Conservation (phyloP, 2,797 vertebrate genomes). For the Menidia menidia region DNA sequence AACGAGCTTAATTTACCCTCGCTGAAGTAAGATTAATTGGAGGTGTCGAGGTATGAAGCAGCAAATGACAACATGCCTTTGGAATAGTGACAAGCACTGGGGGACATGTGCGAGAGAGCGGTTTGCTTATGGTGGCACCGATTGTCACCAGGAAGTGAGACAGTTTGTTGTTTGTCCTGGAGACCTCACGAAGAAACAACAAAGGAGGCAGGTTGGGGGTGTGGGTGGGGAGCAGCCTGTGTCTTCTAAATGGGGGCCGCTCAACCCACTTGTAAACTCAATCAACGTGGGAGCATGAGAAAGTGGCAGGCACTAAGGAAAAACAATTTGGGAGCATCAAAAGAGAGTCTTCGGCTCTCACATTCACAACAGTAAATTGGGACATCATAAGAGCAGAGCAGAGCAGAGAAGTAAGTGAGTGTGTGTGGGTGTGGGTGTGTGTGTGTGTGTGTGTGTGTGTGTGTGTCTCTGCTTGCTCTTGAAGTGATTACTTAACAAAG, state of each 20-base stretch:
- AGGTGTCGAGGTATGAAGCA: slow-evolving; percentile 80
- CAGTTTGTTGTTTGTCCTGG: slow-evolving; percentile 47
- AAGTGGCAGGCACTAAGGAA: slow-evolving; percentile 59
- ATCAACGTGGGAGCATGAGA: slow-evolving; percentile 65
- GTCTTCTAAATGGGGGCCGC: slow-evolving; percentile 46
- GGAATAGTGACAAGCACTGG: slow-evolving; percentile 73
- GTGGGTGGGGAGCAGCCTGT: not conserved
- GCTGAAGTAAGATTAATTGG: slow-evolving; percentile 82
- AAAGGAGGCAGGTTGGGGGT: not conserved
- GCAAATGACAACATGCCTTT: slow-evolving; percentile 78
- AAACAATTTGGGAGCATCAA: slow-evolving; percentile 70
- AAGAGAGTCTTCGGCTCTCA: slow-evolving; percentile 46
- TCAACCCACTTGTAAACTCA: slow-evolving; percentile 74
- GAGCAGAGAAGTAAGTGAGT: not conserved
- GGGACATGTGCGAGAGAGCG: slow-evolving; percentile 40
- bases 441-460: slow-evolving; percentile 6
- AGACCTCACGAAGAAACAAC: slow-evolving; percentile 52
- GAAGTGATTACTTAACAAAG: slow-evolving; percentile 72
- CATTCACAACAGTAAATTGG: slow-evolving; percentile 61
- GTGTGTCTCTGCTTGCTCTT: slow-evolving; percentile 34
- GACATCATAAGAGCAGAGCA: slow-evolving; percentile 53
- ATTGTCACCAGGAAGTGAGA: slow-evolving; percentile 50
- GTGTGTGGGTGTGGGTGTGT: not conserved
- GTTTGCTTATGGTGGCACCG: slow-evolving; percentile 58
- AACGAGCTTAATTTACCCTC: slow-evolving; percentile 79